These are phyloP conservation scores for Sarcophaga caerulescens DNA, from an alignment of 2,888 invertebrate species.

Conservation along the genomic window DNA sequence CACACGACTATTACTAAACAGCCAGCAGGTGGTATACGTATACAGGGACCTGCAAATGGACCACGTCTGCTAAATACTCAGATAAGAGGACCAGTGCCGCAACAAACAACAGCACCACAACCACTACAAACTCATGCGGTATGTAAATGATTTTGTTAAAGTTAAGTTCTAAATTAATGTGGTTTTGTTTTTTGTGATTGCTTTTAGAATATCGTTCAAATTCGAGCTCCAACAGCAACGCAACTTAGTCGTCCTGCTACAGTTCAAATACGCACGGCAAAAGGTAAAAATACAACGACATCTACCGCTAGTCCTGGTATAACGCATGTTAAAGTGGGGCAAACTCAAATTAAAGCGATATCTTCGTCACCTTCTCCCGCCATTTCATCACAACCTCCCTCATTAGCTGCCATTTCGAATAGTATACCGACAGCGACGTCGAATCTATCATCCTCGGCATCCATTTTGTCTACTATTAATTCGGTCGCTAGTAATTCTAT, in stretches of 20 bases:
- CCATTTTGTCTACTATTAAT: conserved; percentile 76
- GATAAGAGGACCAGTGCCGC: conserved; percentile 76
- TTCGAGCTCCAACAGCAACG: conserved; percentile 77
- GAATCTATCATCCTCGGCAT: conserved; percentile 62
- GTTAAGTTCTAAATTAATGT: conserved; percentile 46
- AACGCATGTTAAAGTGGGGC: conserved; percentile 80
- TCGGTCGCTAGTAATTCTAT: conserved; percentile 74
- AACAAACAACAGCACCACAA: conserved; percentile 74
- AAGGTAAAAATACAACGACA: conserved; percentile 72
- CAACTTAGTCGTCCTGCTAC: conserved; percentile 78
- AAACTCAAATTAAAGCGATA: conserved; percentile 81
- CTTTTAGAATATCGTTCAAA: conserved; percentile 79
- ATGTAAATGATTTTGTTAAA: conserved; percentile 57
- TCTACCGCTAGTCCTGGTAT: conserved; percentile 71
- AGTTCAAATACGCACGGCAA: conserved; percentile 79
- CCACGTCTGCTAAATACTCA: conserved; percentile 78
- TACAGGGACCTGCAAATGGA: conserved; percentile 77
- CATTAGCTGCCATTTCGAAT: conserved; percentile 77
- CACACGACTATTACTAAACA: conserved; percentile 82
- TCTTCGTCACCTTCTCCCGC: conserved; percentile 72
- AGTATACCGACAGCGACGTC: conserved; percentile 70
- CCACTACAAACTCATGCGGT: conserved; percentile 80
- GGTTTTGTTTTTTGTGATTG: conserved; percentile 21
- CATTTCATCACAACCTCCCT: conserved; percentile 76
- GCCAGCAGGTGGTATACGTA: conserved; percentile 77